Conservation (phyloP, 2,113 vertebrate genomes). For the Neolamprologus brichardi region DNA sequence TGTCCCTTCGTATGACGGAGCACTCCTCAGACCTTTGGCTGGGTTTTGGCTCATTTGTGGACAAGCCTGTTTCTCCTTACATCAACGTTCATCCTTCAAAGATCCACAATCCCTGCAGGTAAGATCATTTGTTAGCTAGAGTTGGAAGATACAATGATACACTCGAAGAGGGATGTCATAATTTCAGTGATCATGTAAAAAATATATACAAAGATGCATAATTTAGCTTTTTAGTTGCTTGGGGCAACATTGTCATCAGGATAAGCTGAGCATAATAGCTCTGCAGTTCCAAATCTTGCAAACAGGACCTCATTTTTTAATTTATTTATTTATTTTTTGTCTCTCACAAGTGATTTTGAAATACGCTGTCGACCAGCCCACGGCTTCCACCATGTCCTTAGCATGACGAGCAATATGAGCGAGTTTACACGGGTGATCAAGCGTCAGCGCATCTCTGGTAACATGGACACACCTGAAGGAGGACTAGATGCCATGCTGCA, state of each 20-base stretch:
- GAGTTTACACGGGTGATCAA: slow-evolving; percentile 88
- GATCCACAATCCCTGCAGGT: slow-evolving; percentile 96
- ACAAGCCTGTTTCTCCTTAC: slow-evolving; percentile 95
- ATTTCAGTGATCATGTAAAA: background rate
- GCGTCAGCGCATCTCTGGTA: slow-evolving; percentile 91
- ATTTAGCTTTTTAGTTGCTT: background rate
- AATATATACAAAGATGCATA: background rate
- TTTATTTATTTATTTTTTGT: rapidly evolving
- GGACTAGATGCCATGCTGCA: slow-evolving; percentile 97
- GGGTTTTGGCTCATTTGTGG: slow-evolving; percentile 96
- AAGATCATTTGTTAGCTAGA: background rate
- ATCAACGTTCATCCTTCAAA: slow-evolving; percentile 92
- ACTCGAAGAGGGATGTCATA: background rate
- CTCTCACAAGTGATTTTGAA: slow-evolving; percentile 79
- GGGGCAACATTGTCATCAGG: background rate
- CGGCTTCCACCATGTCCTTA: slow-evolving; percentile 89
- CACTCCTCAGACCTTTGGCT: slow-evolving; percentile 88
- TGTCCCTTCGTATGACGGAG: slow-evolving; percentile 86
- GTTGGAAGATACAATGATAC: background rate
- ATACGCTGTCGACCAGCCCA: slow-evolving; percentile 90
- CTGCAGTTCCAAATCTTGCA: background rate
- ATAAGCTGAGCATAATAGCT: background rate
- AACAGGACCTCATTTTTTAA: background rate
- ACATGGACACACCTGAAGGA: slow-evolving; percentile 96
- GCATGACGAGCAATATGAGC: slow-evolving; percentile 88